phyloP scores from a whole-genome alignment of 2,113 vertebrate species.

The Baryphthengus martii region DNA sequence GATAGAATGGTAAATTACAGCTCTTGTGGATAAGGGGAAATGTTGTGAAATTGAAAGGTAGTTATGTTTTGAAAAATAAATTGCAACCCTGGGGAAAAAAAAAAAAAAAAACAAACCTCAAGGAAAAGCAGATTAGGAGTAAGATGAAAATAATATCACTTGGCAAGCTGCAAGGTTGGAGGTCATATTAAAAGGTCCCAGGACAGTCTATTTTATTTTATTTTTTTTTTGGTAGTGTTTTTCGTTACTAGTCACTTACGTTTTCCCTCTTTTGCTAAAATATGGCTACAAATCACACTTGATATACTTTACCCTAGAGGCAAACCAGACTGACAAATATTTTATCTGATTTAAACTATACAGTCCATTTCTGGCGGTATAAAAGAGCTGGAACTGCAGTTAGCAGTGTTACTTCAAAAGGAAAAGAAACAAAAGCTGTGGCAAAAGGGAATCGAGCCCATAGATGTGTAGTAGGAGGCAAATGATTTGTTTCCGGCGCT shows the following conservation, averaged over 20 bases:
- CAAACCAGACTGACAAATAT: background rate
- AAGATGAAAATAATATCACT: background rate
- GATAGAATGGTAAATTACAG: background rate
- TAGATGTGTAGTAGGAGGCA: background rate
- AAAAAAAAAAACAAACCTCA: background rate
- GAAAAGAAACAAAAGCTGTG: background rate
- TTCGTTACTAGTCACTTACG: background rate
- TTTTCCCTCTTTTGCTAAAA: conserved; percentile 1
- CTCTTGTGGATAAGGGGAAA: background rate
- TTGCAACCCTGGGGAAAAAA: background rate
- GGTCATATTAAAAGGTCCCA: background rate
- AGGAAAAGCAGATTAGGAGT: background rate
- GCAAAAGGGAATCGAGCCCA: background rate
- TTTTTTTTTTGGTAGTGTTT: background rate
- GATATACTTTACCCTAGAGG: background rate
- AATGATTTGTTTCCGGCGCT: background rate
- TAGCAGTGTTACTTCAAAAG: background rate
- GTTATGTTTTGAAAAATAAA: background rate
- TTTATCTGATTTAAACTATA: background rate
- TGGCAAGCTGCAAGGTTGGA: background rate
- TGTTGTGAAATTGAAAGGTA: conserved; percentile 1
- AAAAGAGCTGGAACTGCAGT: background rate
- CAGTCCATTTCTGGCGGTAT: background rate
- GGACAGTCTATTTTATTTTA: background rate
- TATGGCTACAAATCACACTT: background rate